Conservation (phyloP, 2,797 vertebrate species). For the Gadopsis marmoratus region DNA sequence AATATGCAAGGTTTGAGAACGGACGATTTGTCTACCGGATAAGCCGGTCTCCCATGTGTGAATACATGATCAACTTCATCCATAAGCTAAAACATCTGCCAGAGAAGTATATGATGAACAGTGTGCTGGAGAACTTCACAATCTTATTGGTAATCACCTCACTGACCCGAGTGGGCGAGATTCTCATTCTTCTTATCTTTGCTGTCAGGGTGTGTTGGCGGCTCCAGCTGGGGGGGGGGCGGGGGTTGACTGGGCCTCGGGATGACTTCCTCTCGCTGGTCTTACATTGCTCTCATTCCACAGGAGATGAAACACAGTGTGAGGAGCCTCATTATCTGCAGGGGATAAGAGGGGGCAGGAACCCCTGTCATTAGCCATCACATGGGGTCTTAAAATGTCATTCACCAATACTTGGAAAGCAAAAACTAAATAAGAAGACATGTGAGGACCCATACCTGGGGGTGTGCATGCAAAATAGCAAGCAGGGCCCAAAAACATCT, state of each 20-base stretch:
- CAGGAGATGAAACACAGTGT: slow-evolving; percentile 72
- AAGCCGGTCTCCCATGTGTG: slow-evolving; percentile 99
- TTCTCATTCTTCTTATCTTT: slow-evolving; percentile 41
- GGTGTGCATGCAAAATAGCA: neutral
- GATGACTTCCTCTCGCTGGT: slow-evolving; percentile 57
- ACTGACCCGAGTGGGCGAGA: slow-evolving; percentile 44
- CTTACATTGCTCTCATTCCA: slow-evolving; percentile 83
- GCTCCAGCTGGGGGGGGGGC: slow-evolving; percentile 22
- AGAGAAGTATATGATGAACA: slow-evolving; percentile 99
- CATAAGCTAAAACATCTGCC: slow-evolving; percentile 99
- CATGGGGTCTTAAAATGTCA: slow-evolving; percentile 67
- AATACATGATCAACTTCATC: slow-evolving; percentile 99
- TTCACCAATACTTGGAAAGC: slow-evolving; percentile 50
- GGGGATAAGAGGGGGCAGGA: slow-evolving; percentile 63
- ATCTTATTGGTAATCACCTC: slow-evolving; percentile 94
- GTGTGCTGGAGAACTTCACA: slow-evolving; percentile 99
- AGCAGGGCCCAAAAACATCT: neutral
- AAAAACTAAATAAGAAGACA: slow-evolving; percentile 33
- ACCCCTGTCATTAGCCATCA: slow-evolving; percentile 72
- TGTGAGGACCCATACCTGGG: neutral
- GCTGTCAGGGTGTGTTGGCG: slow-evolving; percentile 59
- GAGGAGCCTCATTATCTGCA: slow-evolving; percentile 80
- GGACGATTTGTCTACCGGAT: slow-evolving; percentile 98
- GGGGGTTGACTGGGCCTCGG: slow-evolving; percentile 30
- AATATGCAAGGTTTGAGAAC: slow-evolving; percentile 98